These are phyloP conservation scores for Poeciliopsis gracilis DNA, from an alignment of 2,797 vertebrate species.

Conservation along the genomic window DNA sequence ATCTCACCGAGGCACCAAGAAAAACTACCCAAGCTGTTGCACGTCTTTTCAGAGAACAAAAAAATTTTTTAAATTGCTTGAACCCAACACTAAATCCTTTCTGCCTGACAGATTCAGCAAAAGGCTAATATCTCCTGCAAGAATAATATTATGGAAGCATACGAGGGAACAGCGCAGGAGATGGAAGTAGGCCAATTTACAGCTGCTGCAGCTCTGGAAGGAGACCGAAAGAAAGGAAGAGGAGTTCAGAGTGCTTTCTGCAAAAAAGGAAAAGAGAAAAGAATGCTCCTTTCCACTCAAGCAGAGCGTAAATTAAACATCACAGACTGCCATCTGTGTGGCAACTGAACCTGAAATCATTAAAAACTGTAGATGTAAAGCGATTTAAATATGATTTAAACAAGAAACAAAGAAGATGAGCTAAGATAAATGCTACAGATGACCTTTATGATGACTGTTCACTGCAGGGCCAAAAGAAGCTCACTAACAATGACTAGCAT, in stretches of 20 bases:
- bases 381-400: neutral
- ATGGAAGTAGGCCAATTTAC: conserved; percentile 62
- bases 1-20: conserved; percentile 61
- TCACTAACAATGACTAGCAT: no score
- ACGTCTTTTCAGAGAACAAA: conserved; percentile 62
- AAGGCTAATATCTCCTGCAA: conserved; percentile 66
- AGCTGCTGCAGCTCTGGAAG: conserved; percentile 41
- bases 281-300: conserved; percentile 40
- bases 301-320: conserved; percentile 56
- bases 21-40: conserved; percentile 62
- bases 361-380: conserved; percentile 50
- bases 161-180: conserved; percentile 32
- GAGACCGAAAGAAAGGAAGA: neutral
- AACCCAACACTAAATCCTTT: conserved; percentile 62
- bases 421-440: conserved; percentile 21
- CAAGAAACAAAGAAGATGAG: neutral
- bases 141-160: conserved; percentile 56
- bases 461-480: no score
- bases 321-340: conserved; percentile 47
- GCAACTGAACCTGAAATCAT: conserved; percentile 46
- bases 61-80: conserved; percentile 28
- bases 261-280: neutral
- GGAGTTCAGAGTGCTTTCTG: conserved; percentile 53
- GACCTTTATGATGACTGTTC: conserved; percentile 15
- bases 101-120: conserved; percentile 59